These are phyloP conservation scores for Limnephilus marmoratus DNA, from an alignment of 2,888 invertebrate genomes.

Conservation along the genomic window DNA sequence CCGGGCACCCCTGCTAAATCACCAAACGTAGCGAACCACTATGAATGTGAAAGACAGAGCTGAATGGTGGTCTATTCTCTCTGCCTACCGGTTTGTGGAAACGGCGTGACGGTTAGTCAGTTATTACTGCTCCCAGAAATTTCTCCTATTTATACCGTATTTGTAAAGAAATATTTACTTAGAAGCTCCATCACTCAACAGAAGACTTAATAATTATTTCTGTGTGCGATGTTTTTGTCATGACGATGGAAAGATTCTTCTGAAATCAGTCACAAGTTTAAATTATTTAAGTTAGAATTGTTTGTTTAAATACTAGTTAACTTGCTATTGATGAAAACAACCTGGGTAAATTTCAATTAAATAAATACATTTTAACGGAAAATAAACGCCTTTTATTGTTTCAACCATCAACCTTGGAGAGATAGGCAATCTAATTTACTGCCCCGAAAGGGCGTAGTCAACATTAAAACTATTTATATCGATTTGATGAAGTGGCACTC, in stretches of 20 bases:
- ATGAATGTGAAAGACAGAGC: no score
- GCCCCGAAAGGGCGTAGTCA: constrained; percentile 6
- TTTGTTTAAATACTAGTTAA: not conserved
- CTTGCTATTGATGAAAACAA: not conserved
- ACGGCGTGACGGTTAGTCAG: no score
- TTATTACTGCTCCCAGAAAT: no score
- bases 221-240: no score
- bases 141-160: no score
- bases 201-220: no score
- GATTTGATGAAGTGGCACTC: constrained; percentile 20
- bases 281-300: not conserved
- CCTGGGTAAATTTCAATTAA: not conserved
- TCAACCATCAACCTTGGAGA: not conserved
- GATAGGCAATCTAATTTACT: constrained; percentile 25
- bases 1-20: no score
- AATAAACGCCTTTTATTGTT: not conserved
- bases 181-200: no score
- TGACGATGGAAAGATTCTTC: not conserved
- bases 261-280: not conserved
- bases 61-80: no score
- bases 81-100: no score
- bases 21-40: no score
- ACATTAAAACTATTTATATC: constrained; percentile 19
- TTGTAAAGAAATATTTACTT: no score
- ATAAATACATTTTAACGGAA: not conserved